phyloP scores from a whole-genome alignment of 2,113 vertebrate genomes.

The chimpanzee (Pan troglodytes) region DNA sequence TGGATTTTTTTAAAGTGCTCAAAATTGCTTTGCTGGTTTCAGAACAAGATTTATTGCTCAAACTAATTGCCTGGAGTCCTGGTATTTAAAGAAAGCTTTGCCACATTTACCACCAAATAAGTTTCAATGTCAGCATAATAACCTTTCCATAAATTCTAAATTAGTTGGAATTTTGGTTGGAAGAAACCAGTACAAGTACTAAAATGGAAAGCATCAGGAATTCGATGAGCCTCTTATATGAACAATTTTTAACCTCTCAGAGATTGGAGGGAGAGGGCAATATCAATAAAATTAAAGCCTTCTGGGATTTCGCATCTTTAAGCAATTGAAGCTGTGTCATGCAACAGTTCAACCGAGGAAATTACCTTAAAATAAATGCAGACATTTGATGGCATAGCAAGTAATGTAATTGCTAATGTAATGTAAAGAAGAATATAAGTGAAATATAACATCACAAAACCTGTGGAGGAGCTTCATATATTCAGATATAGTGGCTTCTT shows the following conservation, averaged over 20 bases:
- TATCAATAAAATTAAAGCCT: background rate
- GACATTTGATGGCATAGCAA: background rate
- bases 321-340: background rate
- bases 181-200: background rate
- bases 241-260: background rate
- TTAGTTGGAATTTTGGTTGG: slow-evolving; percentile 31
- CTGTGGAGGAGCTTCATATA: background rate
- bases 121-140: slow-evolving; percentile 53
- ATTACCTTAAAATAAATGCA: background rate
- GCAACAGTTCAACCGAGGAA: background rate
- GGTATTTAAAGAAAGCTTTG: slow-evolving; percentile 39
- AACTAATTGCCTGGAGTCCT: background rate
- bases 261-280: background rate
- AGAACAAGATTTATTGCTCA: slow-evolving; percentile 15
- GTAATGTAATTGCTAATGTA: background rate
- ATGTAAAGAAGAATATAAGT: background rate
- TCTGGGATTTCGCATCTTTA: background rate
- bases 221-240: background rate
- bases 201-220: slow-evolving; percentile 26
- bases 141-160: slow-evolving; percentile 54
- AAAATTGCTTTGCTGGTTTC: slow-evolving; percentile 20
- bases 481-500: background rate
- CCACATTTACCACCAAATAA: slow-evolving; percentile 33
- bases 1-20: background rate
- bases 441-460: background rate